Evolutionary conservation across 2,113 vertebrate species (phyloP), one percentile per base, ranked within the genome.

Genomic region (Ammodytes dubius): DNA sequence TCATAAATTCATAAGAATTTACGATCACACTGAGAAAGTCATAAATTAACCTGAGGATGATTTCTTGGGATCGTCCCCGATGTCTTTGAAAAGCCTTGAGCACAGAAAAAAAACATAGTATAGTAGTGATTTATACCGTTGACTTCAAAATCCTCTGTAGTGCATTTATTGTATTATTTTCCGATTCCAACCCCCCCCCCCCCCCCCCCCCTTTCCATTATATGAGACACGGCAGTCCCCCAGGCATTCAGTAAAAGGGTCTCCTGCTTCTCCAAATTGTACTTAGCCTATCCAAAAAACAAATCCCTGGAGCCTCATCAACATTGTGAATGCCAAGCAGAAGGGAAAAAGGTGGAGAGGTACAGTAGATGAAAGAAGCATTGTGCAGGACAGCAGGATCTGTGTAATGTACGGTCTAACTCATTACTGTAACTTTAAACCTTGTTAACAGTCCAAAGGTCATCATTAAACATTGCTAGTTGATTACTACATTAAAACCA

Each of bases 261-360:
- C 27, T 27, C 50, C 54, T 57, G 58, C n/a, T 67, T 63, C 12
- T 75, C 61, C 57, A 75, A 39, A 71, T 50, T 6, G 56, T 73
- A 37, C 64, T 46, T 27, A 27, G 27, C 27, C 27, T 27, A 56
- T 7, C 69, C 63, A 86, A 57, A 75, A 70, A 75, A 70, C 19
- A 86, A 57, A 54, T 77, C 49, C 45, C 74, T 74, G 10, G 72
- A 85, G 60, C 59, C 75, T 75, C 82, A 70, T 80, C 67, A 67
- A 63, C n/a, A 74, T 11, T 39, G 82, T 70, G 64, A 67, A 83
- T 72, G 84, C 52, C 71, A 73, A 81, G 78, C 69, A 70, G 19
- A 74, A 39, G n/a, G 54, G 7, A 76, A 53, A 68, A 75, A 63
- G 63, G 46, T 45, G 42, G 77, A 56, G 65, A 77, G 45, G 68